Percentiles rank a stretch among this genome's conserved stretches.
These are phyloP conservation scores for Saccostrea glomerata DNA, from an alignment of 1,140 invertebrate species.

Conservation along the genomic window DNA sequence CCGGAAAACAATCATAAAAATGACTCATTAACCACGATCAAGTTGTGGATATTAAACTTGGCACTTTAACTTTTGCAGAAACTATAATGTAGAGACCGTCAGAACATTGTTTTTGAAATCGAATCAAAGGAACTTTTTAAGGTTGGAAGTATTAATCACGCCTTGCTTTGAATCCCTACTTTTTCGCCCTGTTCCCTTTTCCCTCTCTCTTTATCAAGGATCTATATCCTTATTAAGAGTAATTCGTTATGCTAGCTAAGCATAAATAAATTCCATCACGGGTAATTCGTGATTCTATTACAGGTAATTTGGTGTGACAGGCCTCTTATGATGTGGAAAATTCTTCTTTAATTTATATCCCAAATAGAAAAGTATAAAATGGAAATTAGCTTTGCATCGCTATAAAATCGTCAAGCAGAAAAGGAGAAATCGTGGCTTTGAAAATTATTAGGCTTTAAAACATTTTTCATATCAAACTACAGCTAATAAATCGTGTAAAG, in stretches of 20 bases:
- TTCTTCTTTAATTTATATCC: slow-evolving; percentile 5
- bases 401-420: slow-evolving; percentile 1
- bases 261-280: not conserved
- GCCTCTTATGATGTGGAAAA: slow-evolving; percentile 16
- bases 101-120: too few relatives aligned
- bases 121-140: too few relatives aligned
- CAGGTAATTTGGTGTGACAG: slow-evolving; percentile 16
- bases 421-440: slow-evolving; percentile 1
- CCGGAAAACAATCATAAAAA: too few relatives aligned
- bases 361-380: not conserved
- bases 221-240: not conserved
- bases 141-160: too few relatives aligned
- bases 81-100: too few relatives aligned
- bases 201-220: not conserved
- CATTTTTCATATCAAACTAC: slow-evolving; percentile 18
- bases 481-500: not conserved
- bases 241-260: not conserved
- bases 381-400: slow-evolving; percentile 17
- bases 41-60: too few relatives aligned
- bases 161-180: too few relatives aligned
- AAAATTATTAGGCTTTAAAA: slow-evolving; percentile 1
- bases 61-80: too few relatives aligned
- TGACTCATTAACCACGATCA: too few relatives aligned
- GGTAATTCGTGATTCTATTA: not conserved
- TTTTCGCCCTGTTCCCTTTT: too few relatives aligned